A percentile compares a stretch with the other conserved stretches of the same genome.
Conservation (phyloP, 2,888 invertebrate species). For the Philonicus albiceps region DNA sequence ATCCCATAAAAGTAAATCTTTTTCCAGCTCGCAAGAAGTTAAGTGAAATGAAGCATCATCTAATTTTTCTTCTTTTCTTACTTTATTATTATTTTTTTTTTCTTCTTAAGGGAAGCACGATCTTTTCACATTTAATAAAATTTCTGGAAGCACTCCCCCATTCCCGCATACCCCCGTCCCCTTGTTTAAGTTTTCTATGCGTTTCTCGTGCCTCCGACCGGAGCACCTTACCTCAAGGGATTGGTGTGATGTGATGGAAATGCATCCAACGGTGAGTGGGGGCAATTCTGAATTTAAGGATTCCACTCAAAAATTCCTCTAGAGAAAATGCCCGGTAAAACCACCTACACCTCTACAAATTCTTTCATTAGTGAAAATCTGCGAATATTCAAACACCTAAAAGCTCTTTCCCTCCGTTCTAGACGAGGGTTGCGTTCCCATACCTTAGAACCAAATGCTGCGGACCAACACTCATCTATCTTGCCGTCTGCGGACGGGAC, state of each 20-base stretch:
- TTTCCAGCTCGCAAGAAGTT: not conserved
- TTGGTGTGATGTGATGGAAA: not conserved
- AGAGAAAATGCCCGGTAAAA: not conserved
- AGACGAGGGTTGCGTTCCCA: not conserved
- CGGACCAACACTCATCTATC: not conserved
- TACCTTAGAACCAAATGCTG: not conserved
- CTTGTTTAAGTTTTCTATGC: not conserved
- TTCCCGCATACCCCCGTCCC: not conserved
- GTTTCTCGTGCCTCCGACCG: not conserved
- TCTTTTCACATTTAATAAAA: slow-evolving; percentile 9
- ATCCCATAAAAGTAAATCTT: slow-evolving; percentile 2
- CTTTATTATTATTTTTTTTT: too few species aligned
- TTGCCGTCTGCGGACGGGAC: not conserved
- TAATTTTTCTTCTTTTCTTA: not conserved
- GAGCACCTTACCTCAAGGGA: not conserved
- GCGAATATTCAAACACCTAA: slow-evolving; percentile 15
- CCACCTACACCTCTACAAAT: not conserved
- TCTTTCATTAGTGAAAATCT: slow-evolving; percentile 35
- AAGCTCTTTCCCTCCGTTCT: not conserved
- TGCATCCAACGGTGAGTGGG: not conserved
- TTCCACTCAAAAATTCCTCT: not conserved
- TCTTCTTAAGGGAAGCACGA: not conserved
- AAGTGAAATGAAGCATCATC: slow-evolving; percentile 15
- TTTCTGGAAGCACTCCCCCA: not conserved
- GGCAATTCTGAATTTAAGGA: not conserved